Conservation (phyloP, 2,113 vertebrate species). For the Corapipo altera region DNA sequence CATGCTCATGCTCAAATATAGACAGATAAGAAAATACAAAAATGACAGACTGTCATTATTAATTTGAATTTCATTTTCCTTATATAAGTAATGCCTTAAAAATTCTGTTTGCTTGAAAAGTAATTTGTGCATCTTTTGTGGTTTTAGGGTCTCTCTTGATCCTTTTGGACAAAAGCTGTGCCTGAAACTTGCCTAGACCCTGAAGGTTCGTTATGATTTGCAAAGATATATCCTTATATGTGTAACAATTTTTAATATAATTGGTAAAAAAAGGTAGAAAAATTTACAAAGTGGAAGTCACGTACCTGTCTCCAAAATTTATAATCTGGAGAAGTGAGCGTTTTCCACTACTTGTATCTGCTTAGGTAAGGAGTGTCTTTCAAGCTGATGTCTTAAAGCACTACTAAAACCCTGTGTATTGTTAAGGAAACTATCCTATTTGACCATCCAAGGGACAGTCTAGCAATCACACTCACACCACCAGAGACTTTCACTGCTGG, state of each 20-base stretch:
- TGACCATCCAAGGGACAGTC: neutral
- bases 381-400: neutral
- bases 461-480: neutral
- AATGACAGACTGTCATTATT: neutral
- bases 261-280: neutral
- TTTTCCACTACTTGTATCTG: neutral
- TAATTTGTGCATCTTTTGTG: neutral
- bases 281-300: neutral
- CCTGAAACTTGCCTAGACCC: neutral
- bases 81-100: neutral
- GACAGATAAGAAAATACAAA: neutral
- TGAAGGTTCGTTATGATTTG: neutral
- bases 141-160: accelerated
- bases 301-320: neutral
- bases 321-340: neutral
- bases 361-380: neutral
- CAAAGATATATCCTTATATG: neutral
- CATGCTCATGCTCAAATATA: neutral
- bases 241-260: neutral
- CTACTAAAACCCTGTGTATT: neutral
- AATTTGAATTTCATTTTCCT: neutral
- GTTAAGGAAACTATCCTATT: too few species aligned
- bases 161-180: neutral
- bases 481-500: neutral
- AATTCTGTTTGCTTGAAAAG: neutral